Evolutionary conservation across 92 coral and sea anemone genomes (phyloP), one percentile per base, ranked within the genome.

Genomic region (Phenganax stokvisi): DNA sequence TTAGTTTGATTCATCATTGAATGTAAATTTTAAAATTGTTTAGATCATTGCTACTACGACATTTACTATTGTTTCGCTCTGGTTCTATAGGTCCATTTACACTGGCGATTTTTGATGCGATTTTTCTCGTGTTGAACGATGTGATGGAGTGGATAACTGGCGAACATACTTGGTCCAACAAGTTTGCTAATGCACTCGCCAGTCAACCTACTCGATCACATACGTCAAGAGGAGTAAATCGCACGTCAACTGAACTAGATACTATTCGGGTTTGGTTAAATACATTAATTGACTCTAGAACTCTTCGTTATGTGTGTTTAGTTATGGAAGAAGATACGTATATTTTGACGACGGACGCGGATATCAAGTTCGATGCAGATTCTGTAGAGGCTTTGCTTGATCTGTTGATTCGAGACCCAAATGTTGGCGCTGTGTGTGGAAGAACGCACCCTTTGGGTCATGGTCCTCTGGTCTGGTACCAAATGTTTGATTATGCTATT

Each of bases 381-480:
- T 91, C 97, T 31, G 98, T 94, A 68, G 97, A 94, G 62, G 97
- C 98, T 16, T 80, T 94, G 58, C 88, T 94, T 6, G 98, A 92
- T 86, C 89, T 90, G 31, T 89, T 94, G 86, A 82, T 90, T 57
- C 85, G 96, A 31, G 94, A 94, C 60, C 91, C 90, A 11, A 82
- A 84, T 17, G 91, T 94, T 37, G 98, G 98, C 7, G 98, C 98
- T 3, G 97, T 90, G 15, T 94, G 97, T 72, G 97, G 94, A 2
- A 90, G 98, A 16, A 94, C 97, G 10, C 98, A 94, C 63, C 98
- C 98, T 3, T 51, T 94, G 76, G 98, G 98, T 12, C 85, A 80
- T 31, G 98, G 98, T 2, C 98, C 98, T 0, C 8, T 94, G 12
- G 98, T 94, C 12, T 94, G 98, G 98, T 94, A 94, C 76, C 98